A percentile compares a stretch with the other conserved stretches of the same genome.
Conservation (phyloP, 2,888 invertebrate species). For the Microdon myrmicae region DNA sequence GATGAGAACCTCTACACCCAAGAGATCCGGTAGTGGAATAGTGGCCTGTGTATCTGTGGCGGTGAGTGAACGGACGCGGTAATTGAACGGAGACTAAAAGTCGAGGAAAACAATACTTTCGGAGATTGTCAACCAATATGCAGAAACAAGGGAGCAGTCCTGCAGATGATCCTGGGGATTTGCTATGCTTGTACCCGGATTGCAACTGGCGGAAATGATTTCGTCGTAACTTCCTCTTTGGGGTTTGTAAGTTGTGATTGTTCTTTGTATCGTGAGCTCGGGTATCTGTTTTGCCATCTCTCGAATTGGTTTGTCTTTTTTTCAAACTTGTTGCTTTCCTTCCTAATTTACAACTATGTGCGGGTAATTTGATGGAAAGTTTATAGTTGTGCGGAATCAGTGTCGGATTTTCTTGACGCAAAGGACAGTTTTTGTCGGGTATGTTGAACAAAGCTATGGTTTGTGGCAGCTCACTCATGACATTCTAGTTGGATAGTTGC, state of each 20-base stretch:
- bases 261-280: slow-evolving; percentile 38
- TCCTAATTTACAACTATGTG: slow-evolving; percentile 44
- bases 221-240: slow-evolving; percentile 36
- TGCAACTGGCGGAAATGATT: slow-evolving; percentile 48
- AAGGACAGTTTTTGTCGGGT: slow-evolving; percentile 17
- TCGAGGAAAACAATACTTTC: slow-evolving; percentile 39
- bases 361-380: slow-evolving; percentile 51
- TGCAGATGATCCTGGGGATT: not conserved
- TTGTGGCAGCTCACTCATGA: slow-evolving; percentile 27
- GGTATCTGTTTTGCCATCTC: slow-evolving; percentile 17
- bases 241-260: slow-evolving; percentile 45
- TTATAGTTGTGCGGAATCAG: slow-evolving; percentile 51
- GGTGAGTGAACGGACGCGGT: slow-evolving; percentile 25
- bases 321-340: not conserved
- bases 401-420: slow-evolving; percentile 35
- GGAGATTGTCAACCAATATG: slow-evolving; percentile 48
- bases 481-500: no score
- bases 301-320: no score
- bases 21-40: slow-evolving; percentile 24
- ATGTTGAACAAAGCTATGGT: slow-evolving; percentile 3
- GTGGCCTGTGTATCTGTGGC: not conserved
- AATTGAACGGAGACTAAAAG: slow-evolving; percentile 46
- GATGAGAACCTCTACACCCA: slow-evolving; percentile 15
- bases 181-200: not conserved
- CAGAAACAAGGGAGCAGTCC: slow-evolving; percentile 1